phyloP scores from a whole-genome alignment of 1,140 invertebrate genomes.

The Zaprionus ghesquierei region DNA sequence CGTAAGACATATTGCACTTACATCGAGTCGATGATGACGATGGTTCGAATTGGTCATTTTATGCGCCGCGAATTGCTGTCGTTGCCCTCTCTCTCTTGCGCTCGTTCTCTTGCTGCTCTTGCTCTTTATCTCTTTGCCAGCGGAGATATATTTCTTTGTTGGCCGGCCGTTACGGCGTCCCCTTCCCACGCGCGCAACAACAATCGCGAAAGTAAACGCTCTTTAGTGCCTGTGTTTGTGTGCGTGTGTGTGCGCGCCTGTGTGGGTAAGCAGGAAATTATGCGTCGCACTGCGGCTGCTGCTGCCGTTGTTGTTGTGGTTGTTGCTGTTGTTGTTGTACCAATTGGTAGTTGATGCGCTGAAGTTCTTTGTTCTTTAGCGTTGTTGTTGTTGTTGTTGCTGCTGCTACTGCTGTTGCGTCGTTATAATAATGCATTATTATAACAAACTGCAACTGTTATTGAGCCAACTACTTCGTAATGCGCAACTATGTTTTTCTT shows the following conservation, averaged over 20 bases:
- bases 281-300: constrained; percentile 57
- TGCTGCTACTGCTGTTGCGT: constrained; percentile 40
- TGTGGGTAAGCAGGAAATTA: constrained; percentile 68
- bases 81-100: constrained; percentile 34
- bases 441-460: constrained; percentile 38
- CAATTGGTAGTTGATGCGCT: constrained; percentile 46
- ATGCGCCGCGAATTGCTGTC: constrained; percentile 59
- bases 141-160: constrained; percentile 48
- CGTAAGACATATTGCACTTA: constrained; percentile 41
- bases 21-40: constrained; percentile 66
- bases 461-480: constrained; percentile 48
- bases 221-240: constrained; percentile 37
- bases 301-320: constrained; percentile 32
- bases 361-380: constrained; percentile 71
- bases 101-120: constrained; percentile 15
- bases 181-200: constrained; percentile 48
- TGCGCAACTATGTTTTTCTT: constrained; percentile 68
- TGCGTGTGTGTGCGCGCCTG: constrained; percentile 6
- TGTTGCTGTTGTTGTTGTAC: constrained; percentile 35
- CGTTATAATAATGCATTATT: constrained; percentile 60
- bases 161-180: constrained; percentile 44
- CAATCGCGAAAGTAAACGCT: constrained; percentile 27
- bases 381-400: constrained; percentile 47
- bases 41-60: constrained; percentile 78
- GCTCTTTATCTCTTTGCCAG: constrained; percentile 23